These are phyloP conservation scores for Squalus acanthias DNA, from an alignment of 2,797 vertebrate genomes.

Conservation along the genomic window DNA sequence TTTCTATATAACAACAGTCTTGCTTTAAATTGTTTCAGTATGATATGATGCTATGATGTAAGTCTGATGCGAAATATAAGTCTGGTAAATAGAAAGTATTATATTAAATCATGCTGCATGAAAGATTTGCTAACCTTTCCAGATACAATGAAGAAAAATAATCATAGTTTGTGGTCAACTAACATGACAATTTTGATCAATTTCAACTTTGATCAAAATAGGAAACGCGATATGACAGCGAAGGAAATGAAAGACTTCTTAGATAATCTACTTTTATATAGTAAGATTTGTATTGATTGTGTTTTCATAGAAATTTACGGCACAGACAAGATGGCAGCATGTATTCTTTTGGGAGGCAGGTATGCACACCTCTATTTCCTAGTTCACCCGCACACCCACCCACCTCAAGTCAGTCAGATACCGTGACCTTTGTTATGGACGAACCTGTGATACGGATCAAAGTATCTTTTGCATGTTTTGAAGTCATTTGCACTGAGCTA, in stretches of 20 bases:
- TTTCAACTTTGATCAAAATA: constrained; percentile 12
- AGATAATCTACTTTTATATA: constrained; percentile 14
- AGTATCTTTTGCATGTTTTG: not conserved
- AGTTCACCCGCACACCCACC: not conserved
- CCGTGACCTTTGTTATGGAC: not conserved
- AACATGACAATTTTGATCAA: not conserved
- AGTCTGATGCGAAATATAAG: not conserved
- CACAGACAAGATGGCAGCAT: not conserved
- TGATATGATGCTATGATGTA: not conserved
- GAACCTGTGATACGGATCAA: not conserved
- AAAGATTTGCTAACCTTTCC: constrained; percentile 8
- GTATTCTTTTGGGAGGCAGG: not conserved
- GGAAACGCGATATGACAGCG: not conserved
- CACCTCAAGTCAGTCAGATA: not conserved
- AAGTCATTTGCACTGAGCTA: not conserved
- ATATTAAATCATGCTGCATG: constrained; percentile 4
- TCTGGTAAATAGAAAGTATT: not conserved
- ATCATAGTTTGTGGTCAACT: constrained; percentile 19
- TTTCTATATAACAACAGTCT: not conserved
- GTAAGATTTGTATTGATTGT: constrained; percentile 23
- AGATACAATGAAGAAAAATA: constrained; percentile 16
- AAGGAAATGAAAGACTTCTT: constrained; percentile 15
- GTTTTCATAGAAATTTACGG: not conserved
- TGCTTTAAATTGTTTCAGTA: not conserved
- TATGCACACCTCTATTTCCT: not conserved